Evolutionary conservation across 92 coral and sea anemone species (phyloP), one percentile per base, ranked within the genome.

Genomic region (Virgularia gustaviana): DNA sequence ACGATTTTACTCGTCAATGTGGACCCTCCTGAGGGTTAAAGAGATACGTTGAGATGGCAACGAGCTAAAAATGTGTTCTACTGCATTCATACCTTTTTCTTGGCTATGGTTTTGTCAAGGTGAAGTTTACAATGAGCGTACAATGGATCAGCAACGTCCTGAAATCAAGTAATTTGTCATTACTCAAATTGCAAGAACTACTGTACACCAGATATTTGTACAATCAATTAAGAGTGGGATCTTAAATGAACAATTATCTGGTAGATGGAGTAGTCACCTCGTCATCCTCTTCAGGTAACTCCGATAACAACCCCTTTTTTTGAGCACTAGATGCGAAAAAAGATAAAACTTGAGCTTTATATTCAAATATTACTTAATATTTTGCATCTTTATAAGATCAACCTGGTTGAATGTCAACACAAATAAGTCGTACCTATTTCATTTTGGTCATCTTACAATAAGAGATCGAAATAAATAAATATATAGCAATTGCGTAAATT

Each of bases 101-200:
- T 81, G 39, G 96, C 80, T 25, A 83, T 84, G 39, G 82, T 60
- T 78, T 89, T 92, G 42, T 89, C 96, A 0, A 95, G 94, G 73
- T 92, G 98, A 52, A 86, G 90, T 63, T 90, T 89, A 64, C 98
- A 92, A 54, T 92, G 98, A 5, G 98, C 98, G 78, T 84, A 92
- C 65, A 92, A 78, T 2, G 98, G 98, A 65, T 92, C 98, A 29
- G 98, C 98, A 27, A 92, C 96, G 76, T 92, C 98, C 98, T 92
- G 77, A 38, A 30, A 64, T 43, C 20, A 6, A 15, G 36, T 7
- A 37, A 8, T n/a, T n/a, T n/a, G n/a, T n/a, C n/a, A n/a, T n/a
- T n/a, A n/a, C n/a, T n/a, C n/a, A n/a, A n/a, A n/a, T n/a, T n/a
- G n/a, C n/a, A n/a, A n/a, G n/a, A n/a, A n/a, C n/a, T n/a, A n/a